Evolutionary conservation across 2,113 vertebrate species (phyloP), one percentile per base, ranked within the genome.

Genomic region (Lethenteron reissneri): DNA sequence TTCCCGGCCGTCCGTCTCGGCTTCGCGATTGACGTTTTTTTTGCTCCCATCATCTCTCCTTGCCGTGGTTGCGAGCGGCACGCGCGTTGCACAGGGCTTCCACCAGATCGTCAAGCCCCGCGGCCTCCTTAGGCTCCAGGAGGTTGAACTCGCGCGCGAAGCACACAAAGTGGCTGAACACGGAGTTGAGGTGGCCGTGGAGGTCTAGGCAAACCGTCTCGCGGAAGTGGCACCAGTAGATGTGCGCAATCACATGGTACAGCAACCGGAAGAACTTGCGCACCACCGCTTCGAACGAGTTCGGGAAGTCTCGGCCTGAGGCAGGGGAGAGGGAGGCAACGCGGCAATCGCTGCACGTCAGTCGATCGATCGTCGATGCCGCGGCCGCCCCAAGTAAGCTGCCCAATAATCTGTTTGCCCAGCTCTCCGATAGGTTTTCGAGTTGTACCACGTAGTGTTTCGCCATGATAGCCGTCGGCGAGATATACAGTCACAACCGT

Each of bases 171-270:
- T 97, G 92, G 81, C 82, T 83, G 73, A 94, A 99, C 74, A 97
- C 86, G 13, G 91, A 91, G 84, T 99, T 99, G 84, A 97, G 84
- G 81, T 99, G 94, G 81, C 88, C 90, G 76, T 97, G 94, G 77
- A 99, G 87, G 80, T 96, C 90, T 74, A 99, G 84, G 73, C 86
- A 85, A 83, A 95, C 83, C 3, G 88, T 94, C 85, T 97, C 91
- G 79, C 92, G 92, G 84, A 97, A 97, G 83, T 97, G 92, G 77
- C 88, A 84, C 78, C 88, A 96, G 84, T 99, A 99, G 84, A 99
- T 95, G 83, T 99, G 94, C 70, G 90, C 91, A 83, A 95, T 82
- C 81, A 97, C 90, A 1, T 96, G 92, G 80, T 95, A 99, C 75
- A 97, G 83, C 80, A 88, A 88, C 78, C 83, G 85, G 85, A 89